Percentiles rank a stretch among this genome's conserved stretches.
Evolutionary conservation across 2,888 invertebrate species (phyloP).

Genomic region (Caenorhabditis afra): DNA sequence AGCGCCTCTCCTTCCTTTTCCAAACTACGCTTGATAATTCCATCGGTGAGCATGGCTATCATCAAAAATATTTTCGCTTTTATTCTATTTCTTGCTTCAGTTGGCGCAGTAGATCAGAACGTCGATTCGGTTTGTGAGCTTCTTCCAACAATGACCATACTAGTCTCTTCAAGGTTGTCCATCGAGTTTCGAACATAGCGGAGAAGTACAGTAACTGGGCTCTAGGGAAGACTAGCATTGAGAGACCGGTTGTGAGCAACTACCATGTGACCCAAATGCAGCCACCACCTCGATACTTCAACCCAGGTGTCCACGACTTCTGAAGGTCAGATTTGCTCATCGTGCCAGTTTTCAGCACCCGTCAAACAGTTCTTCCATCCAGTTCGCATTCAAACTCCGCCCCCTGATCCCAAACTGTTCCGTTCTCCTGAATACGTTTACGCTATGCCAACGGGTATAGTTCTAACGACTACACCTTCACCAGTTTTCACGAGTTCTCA

Average conservation of each 20-base stretch:
- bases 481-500: conserved; percentile 16
- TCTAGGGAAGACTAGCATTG: conserved; percentile 18
- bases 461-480: neutral
- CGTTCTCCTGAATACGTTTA: conserved; percentile 2
- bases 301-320: conserved; percentile 14
- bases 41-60: conserved; percentile 21
- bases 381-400: conserved; percentile 37
- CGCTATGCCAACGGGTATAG: neutral
- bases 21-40: conserved; percentile 18
- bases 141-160: neutral
- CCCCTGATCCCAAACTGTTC: conserved; percentile 5
- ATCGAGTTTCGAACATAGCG: conserved; percentile 43
- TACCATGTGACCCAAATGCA: conserved; percentile 37
- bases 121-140: conserved; percentile 15
- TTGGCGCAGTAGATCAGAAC: conserved; percentile 6
- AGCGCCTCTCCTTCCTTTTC: conserved; percentile 10
- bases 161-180: conserved; percentile 4
- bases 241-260: neutral
- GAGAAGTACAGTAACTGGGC: conserved; percentile 58
- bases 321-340: too few species aligned
- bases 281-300: conserved; percentile 30
- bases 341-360: conserved; percentile 45
- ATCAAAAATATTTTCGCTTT: conserved; percentile 12
- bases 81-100: conserved; percentile 20
- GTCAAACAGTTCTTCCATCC: conserved; percentile 47